phyloP scores from a whole-genome alignment of 2,113 vertebrate genomes.

The Callipepla squamata region DNA sequence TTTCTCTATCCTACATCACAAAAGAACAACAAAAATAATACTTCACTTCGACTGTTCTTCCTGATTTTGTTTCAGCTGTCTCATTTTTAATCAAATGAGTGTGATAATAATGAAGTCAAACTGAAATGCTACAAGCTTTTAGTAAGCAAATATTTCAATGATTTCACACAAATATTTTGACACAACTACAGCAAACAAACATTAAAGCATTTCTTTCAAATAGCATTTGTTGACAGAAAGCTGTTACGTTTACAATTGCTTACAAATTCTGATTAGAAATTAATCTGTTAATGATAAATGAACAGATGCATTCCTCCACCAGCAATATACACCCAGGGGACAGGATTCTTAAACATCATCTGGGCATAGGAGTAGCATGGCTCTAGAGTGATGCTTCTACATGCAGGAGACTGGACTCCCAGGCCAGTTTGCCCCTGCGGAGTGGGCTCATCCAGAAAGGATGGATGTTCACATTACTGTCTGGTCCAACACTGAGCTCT shows the following conservation, averaged over 20 bases:
- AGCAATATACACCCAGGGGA: rapidly evolving
- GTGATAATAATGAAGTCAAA: not conserved
- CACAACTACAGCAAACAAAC: rapidly evolving
- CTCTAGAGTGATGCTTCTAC: not conserved
- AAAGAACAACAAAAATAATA: not conserved
- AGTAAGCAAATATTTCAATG: not conserved
- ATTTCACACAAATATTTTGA: not conserved
- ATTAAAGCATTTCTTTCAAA: not conserved
- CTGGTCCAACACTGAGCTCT: not conserved
- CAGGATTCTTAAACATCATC: not conserved
- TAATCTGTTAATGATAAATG: not conserved
- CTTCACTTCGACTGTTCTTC: not conserved
- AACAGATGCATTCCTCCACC: not conserved
- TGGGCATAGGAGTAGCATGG: not conserved
- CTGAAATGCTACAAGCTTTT: not conserved
- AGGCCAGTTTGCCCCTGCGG: not conserved
- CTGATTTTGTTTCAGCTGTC: not conserved
- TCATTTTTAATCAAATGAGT: not conserved
- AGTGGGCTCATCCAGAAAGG: not conserved
- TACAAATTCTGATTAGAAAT: not conserved
- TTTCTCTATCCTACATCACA: not conserved
- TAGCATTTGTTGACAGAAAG: not conserved
- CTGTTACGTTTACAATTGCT: not conserved
- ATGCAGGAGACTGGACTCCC: not conserved
- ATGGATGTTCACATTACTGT: not conserved